Percentiles rank a stretch among this genome's conserved stretches.
Evolutionary conservation across 2,888 invertebrate species (phyloP).

Genomic region (Tolmerus cingulatus): DNA sequence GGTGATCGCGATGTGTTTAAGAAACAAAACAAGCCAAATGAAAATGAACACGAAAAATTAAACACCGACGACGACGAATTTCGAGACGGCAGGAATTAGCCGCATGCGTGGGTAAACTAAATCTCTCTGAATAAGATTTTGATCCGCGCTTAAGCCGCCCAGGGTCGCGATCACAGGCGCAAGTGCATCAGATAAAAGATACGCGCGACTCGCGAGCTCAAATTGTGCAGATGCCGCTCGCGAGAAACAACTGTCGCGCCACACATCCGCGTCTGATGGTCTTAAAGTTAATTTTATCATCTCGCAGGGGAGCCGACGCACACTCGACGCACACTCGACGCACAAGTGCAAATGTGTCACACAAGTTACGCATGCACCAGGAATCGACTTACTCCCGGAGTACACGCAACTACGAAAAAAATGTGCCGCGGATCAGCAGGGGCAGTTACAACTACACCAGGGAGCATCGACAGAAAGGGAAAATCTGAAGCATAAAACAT

Average conservation of each 20-base stretch:
- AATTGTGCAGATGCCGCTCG: constrained; percentile 6
- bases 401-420: background rate
- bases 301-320: background rate
- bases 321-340: background rate
- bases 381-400: background rate
- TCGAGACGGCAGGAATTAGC: background rate
- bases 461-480: background rate
- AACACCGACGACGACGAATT: background rate
- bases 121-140: background rate
- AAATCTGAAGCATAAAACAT: background rate
- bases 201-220: background rate
- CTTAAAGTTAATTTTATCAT: constrained; percentile 10
- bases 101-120: constrained; percentile 20
- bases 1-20: background rate
- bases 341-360: background rate
- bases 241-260: background rate
- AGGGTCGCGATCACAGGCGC: background rate
- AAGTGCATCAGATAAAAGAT: background rate
- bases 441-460: background rate
- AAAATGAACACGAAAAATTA: background rate
- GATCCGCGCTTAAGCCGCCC: background rate
- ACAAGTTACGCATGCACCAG: background rate
- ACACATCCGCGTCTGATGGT: constrained; percentile 17
- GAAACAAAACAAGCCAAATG: background rate
- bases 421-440: background rate